phyloP scores from a whole-genome alignment of 1,140 invertebrate genomes.

The Arctopsyche grandis region DNA sequence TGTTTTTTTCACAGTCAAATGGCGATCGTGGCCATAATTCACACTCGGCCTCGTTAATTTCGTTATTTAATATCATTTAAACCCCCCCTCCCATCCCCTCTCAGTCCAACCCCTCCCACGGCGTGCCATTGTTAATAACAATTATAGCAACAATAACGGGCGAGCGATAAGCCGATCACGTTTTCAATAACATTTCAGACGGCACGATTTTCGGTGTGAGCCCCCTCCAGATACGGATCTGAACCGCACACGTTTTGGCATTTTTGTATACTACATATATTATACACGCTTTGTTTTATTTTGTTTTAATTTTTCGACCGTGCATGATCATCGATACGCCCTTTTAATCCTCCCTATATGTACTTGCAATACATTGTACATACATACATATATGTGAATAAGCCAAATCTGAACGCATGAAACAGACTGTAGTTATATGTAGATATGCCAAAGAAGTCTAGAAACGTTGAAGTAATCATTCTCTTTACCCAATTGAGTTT shows the following conservation, averaged over 20 bases:
- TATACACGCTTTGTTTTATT: neutral
- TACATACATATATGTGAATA: no score
- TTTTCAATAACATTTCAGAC: slow-evolving; percentile 31
- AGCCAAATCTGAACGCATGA: no score
- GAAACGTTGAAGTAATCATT: no score
- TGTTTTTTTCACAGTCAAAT: neutral
- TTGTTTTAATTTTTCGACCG: neutral
- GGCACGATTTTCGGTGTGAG: slow-evolving; percentile 11
- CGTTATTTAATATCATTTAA: slow-evolving; percentile 9
- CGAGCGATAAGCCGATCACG: slow-evolving; percentile 5
- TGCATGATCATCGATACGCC: neutral
- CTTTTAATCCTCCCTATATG: neutral
- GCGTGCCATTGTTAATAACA: neutral
- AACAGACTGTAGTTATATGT: no score
- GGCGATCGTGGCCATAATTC: slow-evolving; percentile 6
- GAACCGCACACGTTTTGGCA: neutral
- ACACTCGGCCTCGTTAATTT: slow-evolving; percentile 1
- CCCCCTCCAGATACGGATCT: neutral
- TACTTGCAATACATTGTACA: no score
- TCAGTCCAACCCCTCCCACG: neutral
- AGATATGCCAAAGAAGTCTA: no score
- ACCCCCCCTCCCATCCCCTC: neutral
- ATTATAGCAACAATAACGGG: slow-evolving; percentile 1
- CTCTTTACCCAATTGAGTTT: no score
- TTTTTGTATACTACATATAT: neutral